Percentiles rank a stretch among this genome's conserved stretches.
These are phyloP conservation scores for Chunga burmeisteri DNA, from an alignment of 2,113 vertebrate genomes.

Conservation along the genomic window DNA sequence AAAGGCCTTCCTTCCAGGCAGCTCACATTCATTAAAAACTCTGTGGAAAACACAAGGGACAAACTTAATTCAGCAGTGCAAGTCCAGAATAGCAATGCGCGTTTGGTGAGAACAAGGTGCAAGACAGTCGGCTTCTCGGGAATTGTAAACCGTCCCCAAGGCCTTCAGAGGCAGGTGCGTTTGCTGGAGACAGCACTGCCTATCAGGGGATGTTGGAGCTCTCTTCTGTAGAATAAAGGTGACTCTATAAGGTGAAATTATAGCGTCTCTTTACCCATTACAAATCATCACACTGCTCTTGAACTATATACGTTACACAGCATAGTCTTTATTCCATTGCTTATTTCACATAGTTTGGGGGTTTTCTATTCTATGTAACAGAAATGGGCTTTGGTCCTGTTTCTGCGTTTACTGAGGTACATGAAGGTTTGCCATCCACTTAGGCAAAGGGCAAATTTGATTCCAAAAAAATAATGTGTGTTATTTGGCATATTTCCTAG, in stretches of 20 bases:
- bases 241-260: not conserved
- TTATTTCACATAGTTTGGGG: not conserved
- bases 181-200: not conserved
- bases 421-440: not conserved
- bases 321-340: not conserved
- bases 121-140: not conserved
- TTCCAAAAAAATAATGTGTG: rapidly evolving
- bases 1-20: constrained; percentile 48
- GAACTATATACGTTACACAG: not conserved
- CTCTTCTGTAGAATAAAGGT: constrained; percentile 10
- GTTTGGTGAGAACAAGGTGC: not conserved
- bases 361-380: not conserved
- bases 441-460: not conserved
- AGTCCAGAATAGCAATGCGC: not conserved
- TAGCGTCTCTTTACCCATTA: not conserved
- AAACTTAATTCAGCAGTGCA: not conserved
- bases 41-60: constrained; percentile 8
- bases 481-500: not conserved
- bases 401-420: not conserved
- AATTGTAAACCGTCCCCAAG: not conserved
- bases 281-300: not conserved
- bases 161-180: not conserved
- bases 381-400: not conserved
- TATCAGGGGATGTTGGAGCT: not conserved
- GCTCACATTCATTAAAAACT: constrained; percentile 41